Base-by-base conservation (phyloP, 2,888 invertebrate genomes). In the Sympetrum striolatum region DNA sequence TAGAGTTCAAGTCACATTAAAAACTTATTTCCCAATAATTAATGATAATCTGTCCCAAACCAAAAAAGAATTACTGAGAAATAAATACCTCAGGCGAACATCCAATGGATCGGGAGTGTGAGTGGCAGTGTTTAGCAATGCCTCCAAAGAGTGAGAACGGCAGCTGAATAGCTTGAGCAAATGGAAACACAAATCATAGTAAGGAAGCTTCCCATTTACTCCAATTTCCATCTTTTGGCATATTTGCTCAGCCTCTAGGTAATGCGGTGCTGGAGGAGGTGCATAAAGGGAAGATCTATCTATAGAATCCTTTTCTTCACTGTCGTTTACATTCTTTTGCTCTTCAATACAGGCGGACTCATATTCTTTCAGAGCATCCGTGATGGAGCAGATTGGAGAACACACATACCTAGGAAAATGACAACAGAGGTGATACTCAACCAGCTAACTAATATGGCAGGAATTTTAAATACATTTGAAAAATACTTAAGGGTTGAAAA, bases 101-200 rank as follows among this genome's bases (percentile, higher is more conserved):
- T 99, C 98, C 92, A 98, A 94, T 0, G 96, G 96, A 94, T 98
- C 97, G 0, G 96, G 94, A 0, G 98, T 97, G 93, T 97, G 96
- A 0, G 97, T 96, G 0, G 96, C 95, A 0, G 98, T 97, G 92
- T 96, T 96, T 8, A 98, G 93, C 12, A 97, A 93, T 90, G 95
- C 94, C 92, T 97, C 96, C 82, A 98, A 92, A 0, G 96, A 94
- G 93, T 96, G 95, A 91, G 95, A 95, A 31, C 95, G 94, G 90
- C 95, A 95, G 2, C 97, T 96, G 93, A 97, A 97, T 14, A 98
- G 95, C 92, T 97, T 96, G 25, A 99, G 93, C 91, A 99, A 93
- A 93, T 98, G 97, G 94, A 97, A 98, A 90, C 98, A 96, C 0
- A 98, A 94, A 93, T 98, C 98, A 91, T 94, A 94, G 35, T 94